phyloP scores from a whole-genome alignment of 2,888 invertebrate genomes.

The Litoditis marina region DNA sequence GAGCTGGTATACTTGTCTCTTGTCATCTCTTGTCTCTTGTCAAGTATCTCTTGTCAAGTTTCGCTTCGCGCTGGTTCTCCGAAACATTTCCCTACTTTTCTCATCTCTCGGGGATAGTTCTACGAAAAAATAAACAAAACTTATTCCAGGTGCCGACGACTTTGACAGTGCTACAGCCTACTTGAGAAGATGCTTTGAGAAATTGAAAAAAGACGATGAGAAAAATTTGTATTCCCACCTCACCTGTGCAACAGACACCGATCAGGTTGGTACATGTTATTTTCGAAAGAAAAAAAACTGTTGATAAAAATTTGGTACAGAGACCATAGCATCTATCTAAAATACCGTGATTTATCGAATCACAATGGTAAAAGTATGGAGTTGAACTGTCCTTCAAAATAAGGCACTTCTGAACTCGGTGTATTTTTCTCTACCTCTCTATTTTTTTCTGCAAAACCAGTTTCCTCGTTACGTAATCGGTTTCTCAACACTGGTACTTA shows the following conservation, averaged over 20 bases:
- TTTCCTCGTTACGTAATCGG: too few relatives aligned
- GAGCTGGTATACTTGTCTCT: background rate
- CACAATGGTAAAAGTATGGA: too few relatives aligned
- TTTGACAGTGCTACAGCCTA: slow-evolving; percentile 40
- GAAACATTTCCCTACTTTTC: too few relatives aligned
- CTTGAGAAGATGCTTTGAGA: slow-evolving; percentile 46
- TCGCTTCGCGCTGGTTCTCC: too few relatives aligned
- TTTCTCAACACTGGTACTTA: too few relatives aligned
- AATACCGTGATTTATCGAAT: too few relatives aligned
- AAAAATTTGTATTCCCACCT: slow-evolving; percentile 54
- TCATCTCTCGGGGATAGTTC: background rate
- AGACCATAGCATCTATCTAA: too few relatives aligned
- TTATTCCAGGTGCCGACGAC: slow-evolving; percentile 43
- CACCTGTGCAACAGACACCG: slow-evolving; percentile 57
- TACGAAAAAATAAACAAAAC: slow-evolving; percentile 8
- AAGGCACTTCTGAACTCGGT: background rate
- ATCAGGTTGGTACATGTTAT: slow-evolving; percentile 33
- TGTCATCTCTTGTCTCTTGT: background rate
- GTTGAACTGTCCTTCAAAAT: too few relatives aligned
- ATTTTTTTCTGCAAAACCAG: too few relatives aligned
- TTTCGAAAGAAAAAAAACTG: background rate
- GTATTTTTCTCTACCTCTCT: background rate
- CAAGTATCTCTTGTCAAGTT: too few relatives aligned
- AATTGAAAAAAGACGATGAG: slow-evolving; percentile 52
- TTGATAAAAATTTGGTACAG: too few relatives aligned